Conservation (phyloP, 2,888 invertebrate genomes). For the Alloplasta piceator region DNA sequence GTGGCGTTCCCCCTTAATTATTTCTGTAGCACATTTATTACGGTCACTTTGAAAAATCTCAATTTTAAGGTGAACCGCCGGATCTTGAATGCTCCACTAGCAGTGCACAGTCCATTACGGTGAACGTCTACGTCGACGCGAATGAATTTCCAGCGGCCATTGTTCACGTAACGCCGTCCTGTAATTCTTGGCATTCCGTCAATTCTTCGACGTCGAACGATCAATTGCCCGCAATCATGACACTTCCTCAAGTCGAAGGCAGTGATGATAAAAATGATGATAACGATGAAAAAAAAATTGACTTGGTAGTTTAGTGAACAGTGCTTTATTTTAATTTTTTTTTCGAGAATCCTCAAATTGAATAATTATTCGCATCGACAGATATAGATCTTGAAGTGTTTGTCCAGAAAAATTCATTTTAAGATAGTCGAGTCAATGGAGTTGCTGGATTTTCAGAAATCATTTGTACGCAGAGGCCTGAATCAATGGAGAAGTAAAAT, state of each 20-base stretch:
- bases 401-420: too few relatives aligned
- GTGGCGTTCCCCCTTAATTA: neutral
- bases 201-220: constrained; percentile 55
- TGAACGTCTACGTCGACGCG: constrained; percentile 73
- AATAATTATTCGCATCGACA: too few relatives aligned
- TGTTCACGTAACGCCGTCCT: constrained; percentile 66
- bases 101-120: constrained; percentile 76
- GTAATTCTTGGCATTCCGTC: constrained; percentile 52
- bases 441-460: too few relatives aligned
- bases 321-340: too few relatives aligned
- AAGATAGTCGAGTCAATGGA: too few relatives aligned
- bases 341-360: too few relatives aligned
- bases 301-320: constrained; percentile 69
- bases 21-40: neutral
- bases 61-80: constrained; percentile 75
- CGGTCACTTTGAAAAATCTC: neutral
- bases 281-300: constrained; percentile 58
- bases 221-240: constrained; percentile 42
- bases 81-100: constrained; percentile 76
- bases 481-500: too few relatives aligned
- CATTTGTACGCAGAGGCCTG: too few relatives aligned
- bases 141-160: constrained; percentile 73
- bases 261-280: too few relatives aligned
- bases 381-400: too few relatives aligned
- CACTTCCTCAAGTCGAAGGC: constrained; percentile 28